Evolutionary conservation across 2,797 vertebrate species (phyloP).

Genomic region (Sebastes itinus): DNA sequence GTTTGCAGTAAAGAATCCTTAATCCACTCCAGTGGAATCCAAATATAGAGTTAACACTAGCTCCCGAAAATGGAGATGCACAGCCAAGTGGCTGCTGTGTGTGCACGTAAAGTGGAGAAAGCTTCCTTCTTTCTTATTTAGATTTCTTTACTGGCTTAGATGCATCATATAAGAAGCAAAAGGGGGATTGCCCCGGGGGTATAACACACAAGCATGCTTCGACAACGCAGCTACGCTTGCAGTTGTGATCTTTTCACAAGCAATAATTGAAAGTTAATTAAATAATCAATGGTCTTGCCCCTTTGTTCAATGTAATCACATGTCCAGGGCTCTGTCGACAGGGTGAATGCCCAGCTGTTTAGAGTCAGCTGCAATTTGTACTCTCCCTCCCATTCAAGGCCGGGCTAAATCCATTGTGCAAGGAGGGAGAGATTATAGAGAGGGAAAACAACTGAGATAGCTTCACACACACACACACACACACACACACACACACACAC

Average conservation of each 20-base stretch:
- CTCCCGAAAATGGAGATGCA: slow-evolving; percentile 75
- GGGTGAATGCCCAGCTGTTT: slow-evolving; percentile 55
- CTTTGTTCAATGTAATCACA: slow-evolving; percentile 65
- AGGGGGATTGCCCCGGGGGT: slow-evolving; percentile 48
- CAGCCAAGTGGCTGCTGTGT: slow-evolving; percentile 72
- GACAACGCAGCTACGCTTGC: slow-evolving; percentile 33
- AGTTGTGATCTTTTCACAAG: slow-evolving; percentile 45
- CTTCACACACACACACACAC: slow-evolving; percentile 59
- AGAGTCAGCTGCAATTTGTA: slow-evolving; percentile 56
- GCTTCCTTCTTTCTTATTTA: slow-evolving; percentile 43
- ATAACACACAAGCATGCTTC: slow-evolving; percentile 47
- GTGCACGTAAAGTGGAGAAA: slow-evolving; percentile 63
- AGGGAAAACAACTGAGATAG: slow-evolving; percentile 68
- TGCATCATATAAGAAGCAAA: slow-evolving; percentile 61
- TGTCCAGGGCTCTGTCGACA: slow-evolving; percentile 62
- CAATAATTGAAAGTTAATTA: slow-evolving; percentile 71
- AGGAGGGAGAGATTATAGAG: slow-evolving; percentile 70
- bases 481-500: neutral
- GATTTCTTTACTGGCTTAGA: slow-evolving; percentile 76
- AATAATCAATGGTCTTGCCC: slow-evolving; percentile 70
- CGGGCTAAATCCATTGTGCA: slow-evolving; percentile 68
- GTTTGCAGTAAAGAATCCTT: slow-evolving; percentile 85
- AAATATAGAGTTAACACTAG: slow-evolving; percentile 85
- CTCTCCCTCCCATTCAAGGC: slow-evolving; percentile 66
- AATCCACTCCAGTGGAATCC: slow-evolving; percentile 87